phyloP scores from a whole-genome alignment of 37 sponge, comb jelly and placozoan species.

The Theonella swinhoei region DNA sequence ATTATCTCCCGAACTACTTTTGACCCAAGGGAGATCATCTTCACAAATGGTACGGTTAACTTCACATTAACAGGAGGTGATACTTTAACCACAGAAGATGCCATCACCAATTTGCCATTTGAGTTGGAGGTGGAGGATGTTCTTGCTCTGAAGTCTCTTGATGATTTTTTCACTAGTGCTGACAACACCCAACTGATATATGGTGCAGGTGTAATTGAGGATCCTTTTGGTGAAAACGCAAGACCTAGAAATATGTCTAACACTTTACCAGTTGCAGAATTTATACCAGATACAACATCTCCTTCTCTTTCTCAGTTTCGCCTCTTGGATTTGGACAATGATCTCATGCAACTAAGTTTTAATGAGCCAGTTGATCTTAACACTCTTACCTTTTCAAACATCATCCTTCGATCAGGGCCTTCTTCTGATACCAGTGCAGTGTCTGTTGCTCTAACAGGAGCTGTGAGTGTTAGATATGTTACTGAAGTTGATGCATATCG shows the following conservation, averaged over 20 bases:
- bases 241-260: constrained; percentile 21
- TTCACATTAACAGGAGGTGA: constrained; percentile 42
- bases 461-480: constrained; percentile 26
- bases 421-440: constrained; percentile 28
- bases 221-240: constrained; percentile 28
- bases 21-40: constrained; percentile 18
- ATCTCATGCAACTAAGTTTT: constrained; percentile 62
- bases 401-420: constrained; percentile 43
- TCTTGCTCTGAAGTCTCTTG: constrained; percentile 60
- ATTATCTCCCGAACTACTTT: constrained; percentile 32
- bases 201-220: constrained; percentile 30
- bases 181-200: constrained; percentile 72
- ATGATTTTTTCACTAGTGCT: constrained; percentile 57
- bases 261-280: constrained; percentile 49
- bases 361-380: constrained; percentile 72
- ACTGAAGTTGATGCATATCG: constrained; percentile 6
- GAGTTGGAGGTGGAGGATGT: constrained; percentile 29
- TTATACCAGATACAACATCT: constrained; percentile 47
- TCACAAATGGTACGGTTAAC: constrained; percentile 26
- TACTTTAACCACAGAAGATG: not conserved
- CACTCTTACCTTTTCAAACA: constrained; percentile 22
- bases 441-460: constrained; percentile 40
- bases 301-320: constrained; percentile 30
- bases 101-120: constrained; percentile 51
- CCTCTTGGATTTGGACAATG: constrained; percentile 58